Evolutionary conservation across 1,140 invertebrate species (phyloP).

Genomic region (Drosophila tropicalis): DNA sequence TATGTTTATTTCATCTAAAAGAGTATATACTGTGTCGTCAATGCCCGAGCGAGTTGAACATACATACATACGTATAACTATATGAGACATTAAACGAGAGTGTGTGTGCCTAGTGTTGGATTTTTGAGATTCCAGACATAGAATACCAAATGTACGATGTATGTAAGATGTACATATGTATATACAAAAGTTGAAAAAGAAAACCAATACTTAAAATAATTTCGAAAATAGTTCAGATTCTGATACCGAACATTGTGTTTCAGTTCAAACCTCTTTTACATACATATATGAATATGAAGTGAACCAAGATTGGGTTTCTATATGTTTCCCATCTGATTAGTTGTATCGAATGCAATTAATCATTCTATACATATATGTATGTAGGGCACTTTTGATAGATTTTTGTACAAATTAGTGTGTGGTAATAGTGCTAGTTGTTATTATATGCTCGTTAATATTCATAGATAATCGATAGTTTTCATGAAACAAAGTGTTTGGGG

Average conservation of each 20-base stretch:
- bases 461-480: constrained; percentile 34
- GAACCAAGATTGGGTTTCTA: constrained; percentile 1
- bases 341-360: not conserved
- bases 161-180: not conserved
- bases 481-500: constrained; percentile 31
- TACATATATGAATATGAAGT: constrained; percentile 24
- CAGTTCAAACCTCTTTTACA: constrained; percentile 5
- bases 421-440: not conserved
- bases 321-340: not conserved
- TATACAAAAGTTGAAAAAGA: too few species aligned
- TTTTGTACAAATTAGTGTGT: too few species aligned
- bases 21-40: not conserved
- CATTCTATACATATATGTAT: constrained; percentile 5
- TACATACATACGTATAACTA: not conserved
- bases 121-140: not conserved
- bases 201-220: too few species aligned
- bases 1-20: not conserved
- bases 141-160: not conserved
- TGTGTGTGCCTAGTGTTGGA: constrained; percentile 7
- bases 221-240: not conserved
- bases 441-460: constrained; percentile 9
- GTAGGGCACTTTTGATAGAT: not conserved
- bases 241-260: not conserved
- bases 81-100: not conserved
- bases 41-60: constrained; percentile 6